Evolutionary conservation across 2,888 invertebrate species (phyloP), one percentile per base, ranked within the genome.

Genomic region (Dysmachus trigonus): DNA sequence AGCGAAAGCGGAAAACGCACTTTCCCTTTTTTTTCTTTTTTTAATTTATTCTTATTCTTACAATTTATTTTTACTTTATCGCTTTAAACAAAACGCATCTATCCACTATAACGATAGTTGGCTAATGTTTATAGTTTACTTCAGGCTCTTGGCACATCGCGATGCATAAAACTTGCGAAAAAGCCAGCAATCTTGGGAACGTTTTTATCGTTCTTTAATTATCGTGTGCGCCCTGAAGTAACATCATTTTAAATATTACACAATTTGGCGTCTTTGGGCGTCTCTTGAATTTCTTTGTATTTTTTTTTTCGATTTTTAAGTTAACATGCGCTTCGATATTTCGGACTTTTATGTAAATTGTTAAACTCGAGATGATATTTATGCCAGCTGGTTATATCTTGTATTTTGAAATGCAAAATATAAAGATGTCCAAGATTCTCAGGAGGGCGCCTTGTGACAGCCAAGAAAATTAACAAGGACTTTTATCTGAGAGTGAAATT

Each of bases 1-100:
- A 76, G 18, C 47, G 51, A 79, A 79, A 51, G 79, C 79, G 79
- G 79, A 79, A 76, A 51, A 51, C 31, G 53, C 79, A 79, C 79
- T 79, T 79, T 79, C 79, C 51, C 47, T 79, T n/a, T 30, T 79
- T 2, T 79, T 51, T 77, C 15, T 77, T 31, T n/a, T 35, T 30
- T 47, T 1, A 8, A 0, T 15, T 31, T 18, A 13, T 8, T 33
- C 7, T 62, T 62, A 18, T 62, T 18, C 22, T 62, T 47, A 5
- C 6, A 47, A 47, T 62, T 62, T 22, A 62, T 62, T 62, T 62
- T 62, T 62, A 62, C 18, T 10, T n/a, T n/a, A 15, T 47, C n/a
- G 15, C 1, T 27, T 62, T 62, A 18, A 22, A 27, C 62, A 62
- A 27, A 62, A 18, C 62, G 8, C 62, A 62, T 22, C 62, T 62